Conservation (phyloP, 2,113 vertebrate species). For the Cyphomyrus discorhynchus region DNA sequence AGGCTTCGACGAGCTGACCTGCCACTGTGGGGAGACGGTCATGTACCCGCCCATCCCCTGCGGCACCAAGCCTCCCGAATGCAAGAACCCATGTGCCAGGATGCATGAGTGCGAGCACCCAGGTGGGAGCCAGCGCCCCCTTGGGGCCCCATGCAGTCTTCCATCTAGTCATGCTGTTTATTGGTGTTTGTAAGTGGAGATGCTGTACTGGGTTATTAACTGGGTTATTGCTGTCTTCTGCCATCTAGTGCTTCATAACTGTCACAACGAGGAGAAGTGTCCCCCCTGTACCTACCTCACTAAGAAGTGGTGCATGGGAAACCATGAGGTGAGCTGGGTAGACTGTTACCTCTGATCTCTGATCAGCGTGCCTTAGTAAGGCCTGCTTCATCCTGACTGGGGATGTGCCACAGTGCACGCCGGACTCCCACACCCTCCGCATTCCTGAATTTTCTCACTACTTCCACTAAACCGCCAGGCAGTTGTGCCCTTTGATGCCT, state of each 20-base stretch:
- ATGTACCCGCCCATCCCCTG: slow-evolving; percentile 90
- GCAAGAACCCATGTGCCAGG: slow-evolving; percentile 81
- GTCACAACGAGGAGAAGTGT: slow-evolving; percentile 91
- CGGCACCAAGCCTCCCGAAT: slow-evolving; percentile 91
- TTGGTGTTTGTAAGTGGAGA: neutral
- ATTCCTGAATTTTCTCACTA: neutral
- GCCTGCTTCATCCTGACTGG: neutral
- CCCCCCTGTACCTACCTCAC: slow-evolving; percentile 94
- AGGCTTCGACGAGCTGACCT: slow-evolving; percentile 96
- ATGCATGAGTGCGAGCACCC: slow-evolving; percentile 91
- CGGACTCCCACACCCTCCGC: neutral
- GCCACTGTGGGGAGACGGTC: slow-evolving; percentile 84
- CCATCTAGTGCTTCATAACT: slow-evolving; percentile 85
- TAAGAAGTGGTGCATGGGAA: slow-evolving; percentile 98
- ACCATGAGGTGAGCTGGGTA: slow-evolving; percentile 81
- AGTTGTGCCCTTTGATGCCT: neutral
- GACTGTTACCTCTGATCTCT: neutral
- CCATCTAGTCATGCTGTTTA: no score
- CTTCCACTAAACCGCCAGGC: neutral
- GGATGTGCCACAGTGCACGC: neutral
- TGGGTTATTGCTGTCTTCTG: neutral
- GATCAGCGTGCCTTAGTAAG: slow-evolving; percentile 21
- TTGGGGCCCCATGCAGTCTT: neutral
- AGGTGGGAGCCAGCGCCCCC: slow-evolving; percentile 57
- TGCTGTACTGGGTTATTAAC: neutral